phyloP scores from a whole-genome alignment of 2,797 vertebrate species.

The Ctenopoma kingsleyae region DNA sequence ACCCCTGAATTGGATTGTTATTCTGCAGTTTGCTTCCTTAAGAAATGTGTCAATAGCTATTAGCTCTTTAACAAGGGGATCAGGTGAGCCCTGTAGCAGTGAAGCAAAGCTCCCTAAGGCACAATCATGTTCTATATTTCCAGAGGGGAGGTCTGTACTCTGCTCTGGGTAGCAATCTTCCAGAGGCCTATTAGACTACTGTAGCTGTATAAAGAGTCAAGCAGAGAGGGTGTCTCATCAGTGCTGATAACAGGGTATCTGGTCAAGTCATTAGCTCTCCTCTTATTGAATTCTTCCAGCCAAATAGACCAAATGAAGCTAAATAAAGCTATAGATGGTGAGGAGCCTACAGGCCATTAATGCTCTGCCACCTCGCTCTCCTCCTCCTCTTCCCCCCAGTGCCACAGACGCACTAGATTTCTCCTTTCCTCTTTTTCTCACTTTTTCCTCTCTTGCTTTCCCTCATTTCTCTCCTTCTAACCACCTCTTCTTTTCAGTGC shows the following conservation, averaged over 20 bases:
- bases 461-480: slow-evolving; percentile 27
- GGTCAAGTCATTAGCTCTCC: slow-evolving; percentile 87
- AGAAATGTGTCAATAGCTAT: slow-evolving; percentile 77
- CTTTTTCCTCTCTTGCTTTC: slow-evolving; percentile 1
- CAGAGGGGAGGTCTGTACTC: slow-evolving; percentile 68
- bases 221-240: slow-evolving; percentile 82
- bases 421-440: slow-evolving; percentile 32
- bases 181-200: slow-evolving; percentile 80
- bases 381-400: slow-evolving; percentile 37
- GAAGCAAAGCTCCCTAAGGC: slow-evolving; percentile 70
- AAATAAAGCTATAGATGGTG: slow-evolving; percentile 80
- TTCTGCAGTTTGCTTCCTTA: slow-evolving; percentile 65
- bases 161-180: slow-evolving; percentile 69
- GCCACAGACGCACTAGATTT: slow-evolving; percentile 37
- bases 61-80: slow-evolving; percentile 72
- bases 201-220: slow-evolving; percentile 80
- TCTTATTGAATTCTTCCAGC: slow-evolving; percentile 76
- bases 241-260: slow-evolving; percentile 85
- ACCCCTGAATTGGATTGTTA: slow-evolving; percentile 54
- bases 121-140: slow-evolving; percentile 75
- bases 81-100: slow-evolving; percentile 65
- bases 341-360: slow-evolving; percentile 75
- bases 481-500: slow-evolving; percentile 16
- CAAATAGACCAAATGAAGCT: slow-evolving; percentile 81
- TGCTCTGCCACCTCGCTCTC: slow-evolving; percentile 74